Evolutionary conservation across 2,888 invertebrate genomes (phyloP).

Genomic region (Calameuta filiformis): DNA sequence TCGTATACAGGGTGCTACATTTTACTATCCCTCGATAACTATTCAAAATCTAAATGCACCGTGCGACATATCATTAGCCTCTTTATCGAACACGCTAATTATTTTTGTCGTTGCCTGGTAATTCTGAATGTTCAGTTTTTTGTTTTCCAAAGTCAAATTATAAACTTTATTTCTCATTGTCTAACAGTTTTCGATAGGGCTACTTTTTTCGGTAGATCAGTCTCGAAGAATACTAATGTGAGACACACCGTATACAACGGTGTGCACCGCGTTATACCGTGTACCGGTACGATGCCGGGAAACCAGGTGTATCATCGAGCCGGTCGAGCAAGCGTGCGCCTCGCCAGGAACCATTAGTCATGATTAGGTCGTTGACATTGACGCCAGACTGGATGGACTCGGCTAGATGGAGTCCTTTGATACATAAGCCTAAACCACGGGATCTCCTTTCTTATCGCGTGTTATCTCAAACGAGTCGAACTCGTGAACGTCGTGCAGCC

Average conservation of each 20-base stretch:
- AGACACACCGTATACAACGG: background rate
- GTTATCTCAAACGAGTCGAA: conserved; percentile 26
- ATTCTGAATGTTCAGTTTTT: background rate
- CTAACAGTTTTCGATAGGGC: background rate
- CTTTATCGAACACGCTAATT: background rate
- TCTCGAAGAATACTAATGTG: background rate
- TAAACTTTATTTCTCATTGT: background rate
- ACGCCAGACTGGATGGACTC: conserved; percentile 31
- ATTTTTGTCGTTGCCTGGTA: background rate
- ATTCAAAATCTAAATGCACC: background rate
- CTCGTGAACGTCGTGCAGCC: conserved; percentile 7
- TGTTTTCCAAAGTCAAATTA: background rate
- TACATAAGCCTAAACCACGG: conserved; percentile 27
- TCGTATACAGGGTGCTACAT: background rate
- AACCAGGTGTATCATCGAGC: background rate
- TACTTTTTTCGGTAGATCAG: background rate
- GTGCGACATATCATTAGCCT: background rate
- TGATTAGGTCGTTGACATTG: conserved; percentile 54
- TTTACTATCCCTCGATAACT: background rate
- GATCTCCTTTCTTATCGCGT: conserved; percentile 36
- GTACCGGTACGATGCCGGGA: background rate
- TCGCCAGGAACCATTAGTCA: conserved; percentile 46
- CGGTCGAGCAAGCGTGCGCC: background rate
- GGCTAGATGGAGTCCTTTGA: conserved; percentile 44
- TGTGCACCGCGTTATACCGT: too few species aligned